Base-by-base conservation (phyloP, 2,113 vertebrate species). In the Romanogobio albipinnatus region DNA sequence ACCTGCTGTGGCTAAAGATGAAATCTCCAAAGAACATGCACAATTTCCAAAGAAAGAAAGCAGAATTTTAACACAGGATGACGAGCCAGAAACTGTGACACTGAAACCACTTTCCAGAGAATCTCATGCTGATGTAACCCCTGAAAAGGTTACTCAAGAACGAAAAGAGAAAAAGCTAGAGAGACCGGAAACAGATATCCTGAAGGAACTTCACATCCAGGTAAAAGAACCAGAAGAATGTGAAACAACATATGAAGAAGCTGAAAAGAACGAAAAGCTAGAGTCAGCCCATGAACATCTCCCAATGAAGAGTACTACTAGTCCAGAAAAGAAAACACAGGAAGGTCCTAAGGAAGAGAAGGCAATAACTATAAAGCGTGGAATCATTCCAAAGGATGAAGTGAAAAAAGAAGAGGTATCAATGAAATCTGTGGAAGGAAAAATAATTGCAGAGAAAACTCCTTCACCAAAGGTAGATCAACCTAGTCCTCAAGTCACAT, bases 41-140 rank as follows among this genome's bases (percentile, higher is more conserved):
- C 90, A 89, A 64, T 39, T 78, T 4, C 0, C 2, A 0, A 76
- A 56, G 81, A 89, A 90, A 89, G 26, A 81, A 3, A 85, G 66
- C 64, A 45, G 7, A 2, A 78, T 87, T 75, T 56, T 86, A 62
- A 86, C 61, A 83, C 80, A 86, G 61, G 87, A 88, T n/a, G 76
- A 88, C 61, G 86, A 90, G 24, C 80, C 70, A 14, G 90, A 91
- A 47, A 81, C 83, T 15, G 59, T 89, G 62, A 26, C 53, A 43
- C 33, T 91, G 76, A 92, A 92, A 77, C 88, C 90, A 74, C 85
- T 90, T 51, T 11, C 81, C 29, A 90, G 86, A 89, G 56, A 49
- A 5, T 13, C 58, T 56, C 76, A 87, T 68, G 81, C 88, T 78
- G 75, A 86, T 61, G 83, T 89, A 85, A 85, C 87, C 9, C 15